Evolutionary conservation across 1,140 invertebrate species (phyloP), one percentile per base, ranked within the genome.

Genomic region (Chelonus insularis): DNA sequence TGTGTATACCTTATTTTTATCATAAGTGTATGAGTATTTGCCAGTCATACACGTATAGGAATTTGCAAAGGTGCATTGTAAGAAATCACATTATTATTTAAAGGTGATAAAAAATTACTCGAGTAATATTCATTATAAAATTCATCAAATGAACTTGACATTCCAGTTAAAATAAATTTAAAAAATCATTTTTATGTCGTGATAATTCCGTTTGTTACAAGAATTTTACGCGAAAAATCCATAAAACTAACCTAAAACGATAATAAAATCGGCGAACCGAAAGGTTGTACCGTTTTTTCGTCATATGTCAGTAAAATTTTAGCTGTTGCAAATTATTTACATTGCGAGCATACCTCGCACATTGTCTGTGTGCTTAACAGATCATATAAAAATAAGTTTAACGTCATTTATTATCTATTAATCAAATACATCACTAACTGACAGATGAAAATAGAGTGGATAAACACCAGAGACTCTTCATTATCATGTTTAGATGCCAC

Each of bases 281-380:
- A 34, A 60, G 48, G 34, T 52, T 60, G 58, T 60, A 60, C 36
- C 34, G 34, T 52, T 60, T 60, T 48, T 48, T 39, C 14, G 5
- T 39, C 11, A 2, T 39, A 6, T 25, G 16, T 50, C 29, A 39
- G 14, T 6, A 34, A 23, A n/a, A 47, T 45, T 20, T 56, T 2
- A 29, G 32, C 34, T 39, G 11, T 11, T 39, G 36, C 11, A 9
- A 39, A 14, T 39, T 14, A 14, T 14, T 12, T 20, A n/a, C 4
- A 11, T 14, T 54, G 8, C 23, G 12, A 54, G n/a, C 14, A 23
- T 36, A 23, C 16, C 25, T 34, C 32, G 16, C 8, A 29, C 5
- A 23, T 20, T 8, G 8, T 36, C 12, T 34, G 2, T 25, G 23
- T 29, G 25, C 25, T 7, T 29, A 7, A 29, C 3, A 51, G 1